A percentile compares a stretch with the other conserved stretches of the same genome.
phyloP scores from a whole-genome alignment of 2,797 vertebrate genomes.

The Acanthurus tractus region DNA sequence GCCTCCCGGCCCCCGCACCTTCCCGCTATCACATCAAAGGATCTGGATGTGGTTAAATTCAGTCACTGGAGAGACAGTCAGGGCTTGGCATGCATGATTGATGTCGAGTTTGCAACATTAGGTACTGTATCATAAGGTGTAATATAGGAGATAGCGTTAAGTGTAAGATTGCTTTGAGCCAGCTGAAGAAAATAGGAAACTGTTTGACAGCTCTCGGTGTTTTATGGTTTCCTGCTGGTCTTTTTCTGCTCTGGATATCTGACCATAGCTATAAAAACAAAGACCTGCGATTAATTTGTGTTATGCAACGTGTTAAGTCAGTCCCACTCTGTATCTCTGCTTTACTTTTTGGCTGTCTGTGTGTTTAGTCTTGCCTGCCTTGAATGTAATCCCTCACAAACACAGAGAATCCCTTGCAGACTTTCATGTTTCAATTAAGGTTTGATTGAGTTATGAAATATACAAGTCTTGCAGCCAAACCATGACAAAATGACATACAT shows the following conservation, averaged over 20 bases:
- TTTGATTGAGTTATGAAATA: slow-evolving; percentile 82
- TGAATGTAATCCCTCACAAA: slow-evolving; percentile 45
- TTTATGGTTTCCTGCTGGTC: slow-evolving; percentile 65
- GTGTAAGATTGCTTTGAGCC: slow-evolving; percentile 73
- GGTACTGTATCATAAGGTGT: slow-evolving; percentile 78
- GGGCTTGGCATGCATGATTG: slow-evolving; percentile 81
- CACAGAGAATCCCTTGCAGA: slow-evolving; percentile 57
- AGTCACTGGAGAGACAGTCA: slow-evolving; percentile 73
- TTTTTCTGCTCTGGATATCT: slow-evolving; percentile 62
- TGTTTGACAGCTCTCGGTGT: slow-evolving; percentile 66
- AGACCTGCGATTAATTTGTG: slow-evolving; percentile 52
- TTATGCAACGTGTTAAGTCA: slow-evolving; percentile 61
- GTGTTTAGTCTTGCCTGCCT: slow-evolving; percentile 18
- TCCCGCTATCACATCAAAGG: slow-evolving; percentile 77
- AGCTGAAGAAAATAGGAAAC: slow-evolving; percentile 66
- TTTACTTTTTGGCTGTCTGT: slow-evolving; percentile 21
- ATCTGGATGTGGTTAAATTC: slow-evolving; percentile 83
- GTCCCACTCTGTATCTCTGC: slow-evolving; percentile 17
- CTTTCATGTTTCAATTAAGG: slow-evolving; percentile 79
- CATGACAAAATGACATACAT: slow-evolving; percentile 73
- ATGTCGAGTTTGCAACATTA: slow-evolving; percentile 82
- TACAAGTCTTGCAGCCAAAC: slow-evolving; percentile 69
- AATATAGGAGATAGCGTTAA: slow-evolving; percentile 75
- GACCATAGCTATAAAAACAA: slow-evolving; percentile 59
- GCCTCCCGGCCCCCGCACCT: slow-evolving; percentile 74